Evolutionary conservation across 1,140 invertebrate genomes (phyloP), one percentile per base, ranked within the genome.

Genomic region (Hesperophylax magnus): DNA sequence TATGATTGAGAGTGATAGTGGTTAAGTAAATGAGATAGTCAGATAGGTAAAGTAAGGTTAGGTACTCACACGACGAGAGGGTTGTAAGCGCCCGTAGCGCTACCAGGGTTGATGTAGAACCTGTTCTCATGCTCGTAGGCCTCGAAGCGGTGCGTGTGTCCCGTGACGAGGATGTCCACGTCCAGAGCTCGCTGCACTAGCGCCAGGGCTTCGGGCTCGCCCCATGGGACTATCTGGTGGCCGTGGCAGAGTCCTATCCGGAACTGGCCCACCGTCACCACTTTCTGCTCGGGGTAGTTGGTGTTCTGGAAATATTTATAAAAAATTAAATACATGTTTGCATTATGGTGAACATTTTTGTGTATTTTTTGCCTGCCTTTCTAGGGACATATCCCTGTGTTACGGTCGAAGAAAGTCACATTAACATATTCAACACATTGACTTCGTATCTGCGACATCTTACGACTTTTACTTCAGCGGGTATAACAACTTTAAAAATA

Each of bases 81-180:
- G 92, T 95, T 97, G 86, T 98, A 99, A 18, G 99, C 98, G 60
- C 99, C 99, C 78, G 99, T 99, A 7, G 98, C 98, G 58, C 98
- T 99, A 20, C 99, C 99, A 67, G 99, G 99, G 91, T 99, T 99
- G 58, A 99, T 99, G 88, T 98, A 99, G 90, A 99, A 99, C 87
- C 98, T 98, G 85, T 98, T 98, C 88, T 99, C 98, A 91, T 99
- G 97, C 89, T 99, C 98, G 87, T 98, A 99, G 0, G 98, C 98
- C 88, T 99, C 97, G 92, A 99, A 99, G 85, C 97, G 97, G 89
- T 99, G 98, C 8, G 98, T 99, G 88, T 99, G 98, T 0, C 99
- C 99, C 18, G 98, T 98, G 86, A 99, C 99, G 9, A 99, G 92
- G 85, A 99, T 99, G 89, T 99, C 99, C 17, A 99, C 99, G 89